phyloP scores from a whole-genome alignment of 1,140 invertebrate genomes.

The Cotesia chilonis region DNA sequence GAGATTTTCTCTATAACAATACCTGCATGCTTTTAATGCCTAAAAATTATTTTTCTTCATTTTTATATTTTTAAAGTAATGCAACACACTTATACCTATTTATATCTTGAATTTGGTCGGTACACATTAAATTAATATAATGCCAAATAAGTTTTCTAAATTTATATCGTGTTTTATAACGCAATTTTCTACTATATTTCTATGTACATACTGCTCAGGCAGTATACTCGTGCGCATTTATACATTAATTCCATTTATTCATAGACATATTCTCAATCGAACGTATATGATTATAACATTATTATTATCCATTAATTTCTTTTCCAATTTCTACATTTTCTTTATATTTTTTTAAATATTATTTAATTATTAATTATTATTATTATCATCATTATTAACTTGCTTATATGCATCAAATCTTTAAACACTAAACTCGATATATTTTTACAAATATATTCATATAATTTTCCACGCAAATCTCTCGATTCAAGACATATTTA shows the following conservation, averaged over 20 bases:
- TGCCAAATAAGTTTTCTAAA: too few relatives aligned
- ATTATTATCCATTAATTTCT: too few relatives aligned
- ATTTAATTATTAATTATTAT: neutral
- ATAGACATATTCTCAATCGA: too few relatives aligned
- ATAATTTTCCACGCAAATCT: slow-evolving; percentile 1
- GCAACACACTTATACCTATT: slow-evolving; percentile 5
- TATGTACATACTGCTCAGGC: neutral
- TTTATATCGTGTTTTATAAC: too few relatives aligned
- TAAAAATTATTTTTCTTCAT: slow-evolving; percentile 18
- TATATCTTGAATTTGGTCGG: neutral
- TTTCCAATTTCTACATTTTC: too few relatives aligned
- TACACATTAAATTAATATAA: neutral
- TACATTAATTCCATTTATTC: too few relatives aligned
- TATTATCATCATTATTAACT: neutral
- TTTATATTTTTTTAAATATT: neutral
- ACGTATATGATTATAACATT: too few relatives aligned
- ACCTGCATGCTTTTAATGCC: neutral
- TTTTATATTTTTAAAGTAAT: slow-evolving; percentile 13
- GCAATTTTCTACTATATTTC: too few relatives aligned
- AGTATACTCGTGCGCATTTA: neutral
- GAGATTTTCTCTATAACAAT: neutral
- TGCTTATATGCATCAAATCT: neutral
- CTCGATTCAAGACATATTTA: slow-evolving; percentile 18
- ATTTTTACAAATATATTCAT: neutral
- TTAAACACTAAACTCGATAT: slow-evolving; percentile 4